A percentile compares a stretch with the other conserved stretches of the same genome.
phyloP scores from a whole-genome alignment of 2,797 vertebrate genomes.

The Myripristis jacobus region DNA sequence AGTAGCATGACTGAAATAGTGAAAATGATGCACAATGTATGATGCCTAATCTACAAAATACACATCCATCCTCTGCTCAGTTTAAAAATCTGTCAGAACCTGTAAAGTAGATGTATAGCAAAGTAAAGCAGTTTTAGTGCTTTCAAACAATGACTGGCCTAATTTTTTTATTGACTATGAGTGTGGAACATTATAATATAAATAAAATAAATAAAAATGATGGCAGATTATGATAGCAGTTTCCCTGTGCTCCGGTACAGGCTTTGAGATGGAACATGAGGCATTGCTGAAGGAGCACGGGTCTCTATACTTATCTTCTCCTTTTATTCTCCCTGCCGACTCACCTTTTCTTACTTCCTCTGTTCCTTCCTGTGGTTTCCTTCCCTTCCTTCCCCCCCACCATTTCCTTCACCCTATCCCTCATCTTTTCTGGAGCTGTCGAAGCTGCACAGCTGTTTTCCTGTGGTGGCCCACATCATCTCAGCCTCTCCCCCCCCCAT shows the following conservation, averaged over 20 bases:
- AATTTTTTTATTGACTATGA: no score
- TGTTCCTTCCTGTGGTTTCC: not conserved
- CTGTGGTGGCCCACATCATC: constrained; percentile 45
- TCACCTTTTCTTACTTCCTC: not conserved
- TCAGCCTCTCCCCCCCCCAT: constrained; percentile 11
- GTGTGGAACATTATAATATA: no score
- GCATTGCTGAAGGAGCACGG: not conserved
- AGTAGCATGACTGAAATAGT: no score
- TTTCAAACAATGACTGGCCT: no score
- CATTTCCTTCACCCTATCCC: constrained; percentile 9
- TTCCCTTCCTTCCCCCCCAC: not conserved
- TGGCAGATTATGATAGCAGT: no score
- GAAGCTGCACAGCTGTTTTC: constrained; percentile 73
- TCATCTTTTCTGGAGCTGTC: constrained; percentile 22
- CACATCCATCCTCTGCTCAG: no score
- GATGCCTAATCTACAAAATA: no score
- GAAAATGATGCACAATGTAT: no score
- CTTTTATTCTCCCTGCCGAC: not conserved
- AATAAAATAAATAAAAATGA: no score
- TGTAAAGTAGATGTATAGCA: no score
- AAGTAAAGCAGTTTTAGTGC: no score
- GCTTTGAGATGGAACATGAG: not conserved
- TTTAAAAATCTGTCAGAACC: no score
- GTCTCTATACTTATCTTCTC: not conserved
- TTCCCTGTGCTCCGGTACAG: not conserved